Evolutionary conservation across 2,797 vertebrate genomes (phyloP), one percentile per base, ranked within the genome.

Genomic region (Adrianichthys oophorus): DNA sequence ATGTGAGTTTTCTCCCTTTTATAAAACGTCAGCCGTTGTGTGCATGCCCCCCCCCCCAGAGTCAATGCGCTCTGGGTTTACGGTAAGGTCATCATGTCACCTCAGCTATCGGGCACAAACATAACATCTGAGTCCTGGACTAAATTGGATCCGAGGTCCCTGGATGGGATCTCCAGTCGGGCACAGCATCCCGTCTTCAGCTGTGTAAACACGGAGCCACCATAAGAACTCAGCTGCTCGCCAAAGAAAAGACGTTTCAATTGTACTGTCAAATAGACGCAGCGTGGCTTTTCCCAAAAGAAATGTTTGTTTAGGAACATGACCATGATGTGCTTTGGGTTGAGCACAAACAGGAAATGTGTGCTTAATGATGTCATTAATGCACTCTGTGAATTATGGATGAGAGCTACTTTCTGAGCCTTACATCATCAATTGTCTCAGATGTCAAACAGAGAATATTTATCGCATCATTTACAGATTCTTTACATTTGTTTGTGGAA

Each of bases 1-100:
- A 99, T 76, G 98, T 99, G 91, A 98, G 97, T 90, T 80, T 70
- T 40, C 0, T 47, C 57, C 10, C 7, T 43, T 66, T 51, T 47
- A 37, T 23, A 41, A 62, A 55, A 53, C 50, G 70, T 62, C 61
- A 48, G 19, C 18, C 49, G 57, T 59, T 14, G 41, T 5, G n/a
- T 46, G 64, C 70, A 71, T 54, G 65, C 3, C 3, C 3, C 19
- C 2, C 2, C 19, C 19, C 19, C 19, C 62, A 19, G 67, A 66
- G 52, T 29, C 13, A 3, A 52, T 52, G 55, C 46, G 57, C 67
- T 67, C 66, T 52, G 50, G 51, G 54, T 61, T 59, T 50, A 56
- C 53, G 52, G 19, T 48, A 43, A 76, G 47, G 67, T 45, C 72
- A 60, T 15, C 71, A 26, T 15, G 49, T 62, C 63, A 26, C 59